Base-by-base conservation (phyloP, 2,888 invertebrate species). In the Baronia brevicornis region DNA sequence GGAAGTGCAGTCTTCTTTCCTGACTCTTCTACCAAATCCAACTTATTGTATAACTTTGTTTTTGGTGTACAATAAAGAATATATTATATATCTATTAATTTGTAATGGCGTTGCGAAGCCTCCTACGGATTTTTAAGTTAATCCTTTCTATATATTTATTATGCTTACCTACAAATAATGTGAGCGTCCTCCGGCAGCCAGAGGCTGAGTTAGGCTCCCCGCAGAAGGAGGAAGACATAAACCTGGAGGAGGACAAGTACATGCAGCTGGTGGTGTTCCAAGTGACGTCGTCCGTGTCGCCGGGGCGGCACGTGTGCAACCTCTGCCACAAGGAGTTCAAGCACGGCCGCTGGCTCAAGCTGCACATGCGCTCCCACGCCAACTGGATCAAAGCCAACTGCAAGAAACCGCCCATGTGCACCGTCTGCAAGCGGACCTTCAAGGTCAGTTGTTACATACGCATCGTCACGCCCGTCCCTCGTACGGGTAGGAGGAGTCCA, bases 341-440 rank as follows among this genome's bases (percentile, higher is more conserved):
- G 40, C 87, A 88, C 41, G 85, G 87, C 3, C 75, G 87, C 27
- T 88, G 88, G 74, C 64, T 89, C 5, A 87, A 88, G 46, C 84
- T 85, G 40, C 89, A 89, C 46, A 88, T 89, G 88, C 63, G 87
- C 9, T 86, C 85, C 0, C 89, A 89, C 43, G 74, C 85, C 6
- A 89, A 89, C 62, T 89, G 89, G 89, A 88, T 89, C 44, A 85
- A 84, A 47, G 89, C 89, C 0, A 89, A 89, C 42, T 89, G 89
- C 59, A 89, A 89, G 68, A 88, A 88, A 51, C 88, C 88, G 10
- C 89, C 88, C 1, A 86, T 86, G 65, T 89, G 89, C 51, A 74
- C 79, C 7, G 85, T 89, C 23, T 89, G 89, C 40, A 73, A 85
- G 18, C 79, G 88, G 58, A 86, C 87, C 38, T 89, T 89, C 46